phyloP scores from a whole-genome alignment of 1,140 invertebrate genomes.

The Hyposmocoma kahamanoa region DNA sequence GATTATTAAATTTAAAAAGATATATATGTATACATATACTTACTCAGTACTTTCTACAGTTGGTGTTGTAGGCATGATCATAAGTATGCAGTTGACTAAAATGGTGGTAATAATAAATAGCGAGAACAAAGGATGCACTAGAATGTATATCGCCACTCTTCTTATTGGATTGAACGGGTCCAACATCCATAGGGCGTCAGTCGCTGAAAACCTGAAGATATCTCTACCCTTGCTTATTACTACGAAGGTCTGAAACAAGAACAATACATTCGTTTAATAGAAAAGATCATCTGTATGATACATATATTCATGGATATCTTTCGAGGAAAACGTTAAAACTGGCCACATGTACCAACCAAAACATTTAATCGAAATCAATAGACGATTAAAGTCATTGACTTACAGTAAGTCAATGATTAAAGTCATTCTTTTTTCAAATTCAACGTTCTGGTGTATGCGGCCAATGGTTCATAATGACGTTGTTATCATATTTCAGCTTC shows the following conservation, averaged over 20 bases:
- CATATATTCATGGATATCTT: no score
- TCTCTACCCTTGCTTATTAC: constrained; percentile 98
- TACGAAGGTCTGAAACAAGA: constrained; percentile 93
- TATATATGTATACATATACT: constrained; percentile 74
- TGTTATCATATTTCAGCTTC: no score
- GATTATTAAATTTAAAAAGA: constrained; percentile 1
- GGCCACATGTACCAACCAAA: no score
- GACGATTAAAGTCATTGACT: no score
- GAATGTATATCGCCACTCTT: constrained; percentile 96
- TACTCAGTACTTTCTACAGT: constrained; percentile 97
- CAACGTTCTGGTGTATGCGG: no score
- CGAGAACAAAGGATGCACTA: constrained; percentile 98
- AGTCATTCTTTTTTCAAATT: no score
- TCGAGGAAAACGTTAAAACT: no score
- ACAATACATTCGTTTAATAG: no score
- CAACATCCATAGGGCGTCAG: constrained; percentile 94
- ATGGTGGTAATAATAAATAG: constrained; percentile 98
- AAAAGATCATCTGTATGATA: no score
- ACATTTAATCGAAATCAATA: no score
- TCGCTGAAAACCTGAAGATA: constrained; percentile 98
- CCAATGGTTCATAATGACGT: no score
- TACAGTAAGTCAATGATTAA: no score
- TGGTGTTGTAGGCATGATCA: constrained; percentile 96
- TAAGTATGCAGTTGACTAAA: constrained; percentile 97
- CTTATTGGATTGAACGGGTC: constrained; percentile 98